Percentiles rank a stretch among this genome's conserved stretches.
Evolutionary conservation across 2,113 vertebrate species (phyloP).

Genomic region (Ptilorrhoa leucosticta): DNA sequence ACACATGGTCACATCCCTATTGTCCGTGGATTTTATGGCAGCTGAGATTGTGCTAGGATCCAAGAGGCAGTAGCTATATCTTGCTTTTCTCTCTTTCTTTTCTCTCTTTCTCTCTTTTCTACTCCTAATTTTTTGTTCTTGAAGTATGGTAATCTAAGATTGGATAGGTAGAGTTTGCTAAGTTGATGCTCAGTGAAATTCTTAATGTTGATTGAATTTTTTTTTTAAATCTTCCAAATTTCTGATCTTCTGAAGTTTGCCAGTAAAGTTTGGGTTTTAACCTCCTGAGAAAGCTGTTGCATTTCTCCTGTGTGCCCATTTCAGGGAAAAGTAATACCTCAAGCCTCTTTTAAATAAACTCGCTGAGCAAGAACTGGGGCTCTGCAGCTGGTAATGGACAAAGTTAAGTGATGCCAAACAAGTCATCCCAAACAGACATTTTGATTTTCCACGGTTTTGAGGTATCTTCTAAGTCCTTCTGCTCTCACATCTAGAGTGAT

Average conservation of each 20-base stretch:
- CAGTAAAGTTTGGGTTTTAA: not conserved
- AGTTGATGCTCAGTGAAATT: not conserved
- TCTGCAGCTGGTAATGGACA: too few species aligned
- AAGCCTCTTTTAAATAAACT: not conserved
- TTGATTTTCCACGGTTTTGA: not conserved
- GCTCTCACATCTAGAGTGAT: not conserved
- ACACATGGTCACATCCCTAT: not conserved
- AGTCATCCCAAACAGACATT: not conserved
- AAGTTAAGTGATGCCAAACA: not conserved
- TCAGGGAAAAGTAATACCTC: not conserved
- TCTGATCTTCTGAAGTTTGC: not conserved
- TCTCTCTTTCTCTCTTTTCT: not conserved
- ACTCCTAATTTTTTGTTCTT: not conserved
- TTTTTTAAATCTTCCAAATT: not conserved
- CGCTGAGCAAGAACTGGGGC: accelerated
- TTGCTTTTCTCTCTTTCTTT: not conserved
- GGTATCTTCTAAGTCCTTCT: not conserved
- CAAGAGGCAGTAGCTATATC: not conserved
- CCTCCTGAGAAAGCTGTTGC: not conserved
- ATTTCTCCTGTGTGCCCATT: not conserved
- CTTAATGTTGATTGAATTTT: not conserved
- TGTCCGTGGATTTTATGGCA: not conserved
- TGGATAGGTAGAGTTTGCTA: not conserved
- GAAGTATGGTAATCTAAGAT: not conserved
- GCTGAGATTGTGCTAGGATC: not conserved